Conservation (phyloP, 2,888 invertebrate species). For the Xestoiulus laeticollis region DNA sequence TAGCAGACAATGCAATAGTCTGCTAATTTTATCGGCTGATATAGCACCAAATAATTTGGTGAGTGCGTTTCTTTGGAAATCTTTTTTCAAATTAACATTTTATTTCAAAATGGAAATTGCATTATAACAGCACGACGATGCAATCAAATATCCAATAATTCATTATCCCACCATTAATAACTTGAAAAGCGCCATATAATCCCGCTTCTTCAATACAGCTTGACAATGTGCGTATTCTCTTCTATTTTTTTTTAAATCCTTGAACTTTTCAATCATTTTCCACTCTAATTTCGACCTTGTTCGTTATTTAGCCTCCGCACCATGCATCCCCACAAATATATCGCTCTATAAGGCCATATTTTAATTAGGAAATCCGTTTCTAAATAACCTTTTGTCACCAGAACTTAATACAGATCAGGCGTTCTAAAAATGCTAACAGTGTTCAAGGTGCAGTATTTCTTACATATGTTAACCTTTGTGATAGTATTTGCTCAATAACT, state of each 20-base stretch:
- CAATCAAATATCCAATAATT: neutral
- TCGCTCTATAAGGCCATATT: neutral
- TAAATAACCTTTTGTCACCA: neutral
- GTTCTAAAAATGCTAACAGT: neutral
- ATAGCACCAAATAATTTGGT: neutral
- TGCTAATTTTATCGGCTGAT: neutral
- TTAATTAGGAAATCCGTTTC: neutral
- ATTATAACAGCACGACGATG: neutral
- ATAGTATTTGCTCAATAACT: neutral
- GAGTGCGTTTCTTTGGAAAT: neutral
- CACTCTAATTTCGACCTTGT: constrained; percentile 18
- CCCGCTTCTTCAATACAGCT: neutral
- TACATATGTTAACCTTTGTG: neutral
- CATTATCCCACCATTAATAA: neutral
- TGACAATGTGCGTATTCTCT: neutral
- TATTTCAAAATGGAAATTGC: neutral
- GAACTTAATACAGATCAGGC: neutral
- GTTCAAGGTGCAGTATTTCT: neutral
- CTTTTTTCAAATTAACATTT: neutral
- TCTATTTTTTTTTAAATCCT: neutral
- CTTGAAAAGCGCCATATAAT: neutral
- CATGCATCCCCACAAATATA: neutral
- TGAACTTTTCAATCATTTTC: constrained; percentile 1
- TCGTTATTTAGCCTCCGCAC: constrained; percentile 16
- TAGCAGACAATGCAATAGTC: neutral